These are phyloP conservation scores for Procambarus clarkii DNA, from an alignment of 1,140 invertebrate species.

Conservation along the genomic window DNA sequence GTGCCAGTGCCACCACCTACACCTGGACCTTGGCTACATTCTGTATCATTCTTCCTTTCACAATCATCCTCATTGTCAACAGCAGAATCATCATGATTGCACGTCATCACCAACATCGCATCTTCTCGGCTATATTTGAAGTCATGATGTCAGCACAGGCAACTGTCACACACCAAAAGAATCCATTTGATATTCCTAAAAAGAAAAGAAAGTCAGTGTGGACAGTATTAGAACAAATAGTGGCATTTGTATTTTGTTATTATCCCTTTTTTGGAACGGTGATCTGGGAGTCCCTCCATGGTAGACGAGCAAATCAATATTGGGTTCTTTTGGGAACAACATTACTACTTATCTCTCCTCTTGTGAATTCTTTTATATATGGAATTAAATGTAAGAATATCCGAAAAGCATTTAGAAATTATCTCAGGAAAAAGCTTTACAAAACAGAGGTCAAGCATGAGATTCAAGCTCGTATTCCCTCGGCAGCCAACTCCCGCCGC, in stretches of 20 bases:
- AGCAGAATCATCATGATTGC: constrained; percentile 73
- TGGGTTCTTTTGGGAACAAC: constrained; percentile 80
- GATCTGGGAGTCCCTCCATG: constrained; percentile 80
- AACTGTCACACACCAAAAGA: constrained; percentile 73
- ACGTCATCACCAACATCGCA: constrained; percentile 73
- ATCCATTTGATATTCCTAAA: constrained; percentile 72
- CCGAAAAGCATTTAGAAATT: constrained; percentile 85
- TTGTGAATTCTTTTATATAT: constrained; percentile 81
- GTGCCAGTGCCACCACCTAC: constrained; percentile 70
- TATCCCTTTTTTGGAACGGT: constrained; percentile 80
- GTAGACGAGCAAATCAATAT: constrained; percentile 75
- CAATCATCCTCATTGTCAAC: constrained; percentile 73
- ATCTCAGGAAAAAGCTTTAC: constrained; percentile 87
- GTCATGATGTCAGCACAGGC: constrained; percentile 73
- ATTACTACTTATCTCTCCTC: constrained; percentile 82
- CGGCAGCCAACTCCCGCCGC: constrained; percentile 68
- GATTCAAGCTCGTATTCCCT: constrained; percentile 81
- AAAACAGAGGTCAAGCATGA: constrained; percentile 86
- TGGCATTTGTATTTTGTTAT: constrained; percentile 71
- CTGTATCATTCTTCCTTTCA: constrained; percentile 70
- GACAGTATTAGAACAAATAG: constrained; percentile 73
- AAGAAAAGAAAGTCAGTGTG: constrained; percentile 72
- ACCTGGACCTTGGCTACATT: constrained; percentile 50
- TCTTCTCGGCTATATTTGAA: constrained; percentile 74
- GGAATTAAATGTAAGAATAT: constrained; percentile 83